A percentile compares a stretch with the other conserved stretches of the same genome.
Conservation (phyloP, 2,888 invertebrate genomes). For the Dolichopus griseipennis region DNA sequence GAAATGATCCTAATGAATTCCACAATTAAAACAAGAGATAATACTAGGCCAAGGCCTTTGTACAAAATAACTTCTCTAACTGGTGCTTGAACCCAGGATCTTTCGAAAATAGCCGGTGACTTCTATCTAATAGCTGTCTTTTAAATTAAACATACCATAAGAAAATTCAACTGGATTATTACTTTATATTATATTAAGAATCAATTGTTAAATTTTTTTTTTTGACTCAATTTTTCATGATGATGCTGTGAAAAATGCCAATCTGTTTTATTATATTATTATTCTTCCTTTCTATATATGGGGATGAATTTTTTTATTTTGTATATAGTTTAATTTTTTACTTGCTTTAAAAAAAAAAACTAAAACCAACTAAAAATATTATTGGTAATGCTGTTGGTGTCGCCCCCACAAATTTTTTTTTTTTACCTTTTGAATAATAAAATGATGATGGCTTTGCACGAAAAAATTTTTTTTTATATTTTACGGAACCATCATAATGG, state of each 20-base stretch:
- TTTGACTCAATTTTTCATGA: not conserved
- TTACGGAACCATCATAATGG: not conserved
- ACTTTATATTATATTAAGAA: no score
- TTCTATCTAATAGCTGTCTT: no score
- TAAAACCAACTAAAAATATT: not conserved
- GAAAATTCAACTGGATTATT: no score
- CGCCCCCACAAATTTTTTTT: not conserved
- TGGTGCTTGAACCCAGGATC: no score
- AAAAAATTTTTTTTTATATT: not conserved
- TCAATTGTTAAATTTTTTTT: no score
- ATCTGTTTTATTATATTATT: not conserved
- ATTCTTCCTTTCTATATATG: not conserved
- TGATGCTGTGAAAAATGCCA: slow-evolving; percentile 2
- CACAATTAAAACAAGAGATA: no score
- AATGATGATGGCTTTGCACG: slow-evolving; percentile 1
- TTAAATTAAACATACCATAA: no score
- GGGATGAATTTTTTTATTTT: not conserved
- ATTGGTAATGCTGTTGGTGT: not conserved
- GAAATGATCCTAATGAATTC: no score
- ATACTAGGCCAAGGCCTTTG: no score
- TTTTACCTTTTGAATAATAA: not conserved
- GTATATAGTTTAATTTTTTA: not conserved
- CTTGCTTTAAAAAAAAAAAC: not conserved
- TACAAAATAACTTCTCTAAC: no score
- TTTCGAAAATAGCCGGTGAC: no score